phyloP scores from a whole-genome alignment of 2,888 invertebrate genomes.

The Melieria picta region DNA sequence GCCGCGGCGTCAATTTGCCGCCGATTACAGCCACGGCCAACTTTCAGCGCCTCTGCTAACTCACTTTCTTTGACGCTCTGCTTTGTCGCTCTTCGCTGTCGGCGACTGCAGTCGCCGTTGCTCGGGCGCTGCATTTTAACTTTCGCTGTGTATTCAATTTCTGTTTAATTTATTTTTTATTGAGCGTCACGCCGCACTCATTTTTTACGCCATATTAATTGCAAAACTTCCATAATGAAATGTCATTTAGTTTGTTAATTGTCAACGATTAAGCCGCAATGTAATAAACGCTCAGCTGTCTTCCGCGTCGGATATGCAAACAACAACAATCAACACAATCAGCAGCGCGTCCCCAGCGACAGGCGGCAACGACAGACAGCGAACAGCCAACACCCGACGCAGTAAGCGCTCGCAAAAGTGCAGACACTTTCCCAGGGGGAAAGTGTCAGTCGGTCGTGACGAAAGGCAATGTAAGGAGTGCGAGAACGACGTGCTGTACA shows the following conservation, averaged over 20 bases:
- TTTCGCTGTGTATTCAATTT: not conserved
- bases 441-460: not conserved
- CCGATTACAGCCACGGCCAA: too few relatives aligned
- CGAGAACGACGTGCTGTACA: too few relatives aligned
- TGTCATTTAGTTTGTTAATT: slow-evolving; percentile 54
- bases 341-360: not conserved
- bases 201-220: slow-evolving; percentile 43
- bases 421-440: slow-evolving; percentile 5
- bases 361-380: not conserved
- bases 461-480: too few relatives aligned
- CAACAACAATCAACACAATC: slow-evolving; percentile 15
- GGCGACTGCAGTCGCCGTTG: too few relatives aligned
- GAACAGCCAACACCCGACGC: not conserved
- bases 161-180: slow-evolving; percentile 14
- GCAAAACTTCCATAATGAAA: slow-evolving; percentile 45
- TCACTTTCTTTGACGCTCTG: too few relatives aligned
- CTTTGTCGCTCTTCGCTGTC: too few relatives aligned
- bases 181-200: slow-evolving; percentile 20
- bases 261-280: slow-evolving; percentile 45
- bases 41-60: too few relatives aligned
- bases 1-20: too few relatives aligned
- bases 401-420: not conserved
- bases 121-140: too few relatives aligned
- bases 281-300: slow-evolving; percentile 23
- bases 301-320: slow-evolving; percentile 6